Evolutionary conservation across 1,140 invertebrate species (phyloP).

Genomic region (Gonioctena quinquepunctata): DNA sequence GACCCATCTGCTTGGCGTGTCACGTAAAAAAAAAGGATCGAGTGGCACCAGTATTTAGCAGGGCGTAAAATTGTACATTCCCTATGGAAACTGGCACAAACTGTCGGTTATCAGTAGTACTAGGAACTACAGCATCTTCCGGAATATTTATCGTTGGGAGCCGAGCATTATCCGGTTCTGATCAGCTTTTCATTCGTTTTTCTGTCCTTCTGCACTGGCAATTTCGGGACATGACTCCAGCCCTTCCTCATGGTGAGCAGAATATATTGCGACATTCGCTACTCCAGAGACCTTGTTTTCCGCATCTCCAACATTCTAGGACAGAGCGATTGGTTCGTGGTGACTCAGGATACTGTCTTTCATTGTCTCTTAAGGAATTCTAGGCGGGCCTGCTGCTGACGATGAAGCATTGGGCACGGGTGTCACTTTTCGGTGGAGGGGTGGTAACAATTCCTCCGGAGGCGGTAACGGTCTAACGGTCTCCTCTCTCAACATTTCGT

Average conservation of each 20-base stretch:
- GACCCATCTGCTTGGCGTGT: too few relatives aligned
- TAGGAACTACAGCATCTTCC: too few relatives aligned
- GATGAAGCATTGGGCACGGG: neutral
- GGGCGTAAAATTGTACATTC: neutral
- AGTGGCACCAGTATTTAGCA: conserved; percentile 15
- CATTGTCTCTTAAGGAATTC: neutral
- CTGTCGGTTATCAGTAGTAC: too few relatives aligned
- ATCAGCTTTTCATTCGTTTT: neutral
- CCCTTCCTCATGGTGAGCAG: conserved; percentile 3
- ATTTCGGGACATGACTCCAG: neutral
- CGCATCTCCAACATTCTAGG: too few relatives aligned
- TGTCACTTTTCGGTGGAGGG: neutral
- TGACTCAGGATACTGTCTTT: neutral
- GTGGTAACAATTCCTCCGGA: neutral
- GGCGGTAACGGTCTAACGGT: neutral
- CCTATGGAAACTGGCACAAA: too few relatives aligned
- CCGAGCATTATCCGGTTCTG: neutral
- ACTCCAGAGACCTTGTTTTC: too few relatives aligned
- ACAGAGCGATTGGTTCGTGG: neutral
- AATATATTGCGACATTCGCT: neutral
- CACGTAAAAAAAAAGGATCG: neutral
- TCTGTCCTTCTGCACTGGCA: neutral
- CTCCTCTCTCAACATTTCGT: neutral
- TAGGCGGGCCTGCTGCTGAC: neutral
- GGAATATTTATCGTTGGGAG: neutral